phyloP scores from a whole-genome alignment of 2,888 invertebrate species.

The Clostera curtula region DNA sequence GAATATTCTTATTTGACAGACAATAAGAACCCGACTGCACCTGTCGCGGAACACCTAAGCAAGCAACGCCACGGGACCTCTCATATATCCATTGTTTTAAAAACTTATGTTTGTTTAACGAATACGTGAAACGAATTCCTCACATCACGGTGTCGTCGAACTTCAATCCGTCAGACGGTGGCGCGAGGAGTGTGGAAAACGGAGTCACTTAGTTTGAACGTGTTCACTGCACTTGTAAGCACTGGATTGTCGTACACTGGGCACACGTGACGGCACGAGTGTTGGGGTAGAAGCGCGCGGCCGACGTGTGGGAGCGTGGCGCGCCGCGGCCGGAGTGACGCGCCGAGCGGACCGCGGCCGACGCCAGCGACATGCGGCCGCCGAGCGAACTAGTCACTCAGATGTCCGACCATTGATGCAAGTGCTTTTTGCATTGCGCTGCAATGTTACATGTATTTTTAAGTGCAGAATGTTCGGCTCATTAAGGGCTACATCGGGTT shows the following conservation, averaged over 20 bases:
- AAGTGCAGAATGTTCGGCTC: constrained; percentile 10
- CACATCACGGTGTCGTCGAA: constrained; percentile 53
- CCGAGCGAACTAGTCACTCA: constrained; percentile 48
- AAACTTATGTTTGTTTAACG: constrained; percentile 58
- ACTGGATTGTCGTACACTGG: constrained; percentile 42
- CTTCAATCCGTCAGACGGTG: constrained; percentile 56
- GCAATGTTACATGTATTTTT: constrained; percentile 23
- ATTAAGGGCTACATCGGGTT: constrained; percentile 2
- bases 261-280: too few species aligned
- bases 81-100: constrained; percentile 61
- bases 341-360: constrained; percentile 39
- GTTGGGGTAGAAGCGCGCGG: constrained; percentile 35
- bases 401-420: constrained; percentile 40
- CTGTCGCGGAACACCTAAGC: constrained; percentile 63
- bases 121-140: constrained; percentile 64
- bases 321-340: constrained; percentile 71
- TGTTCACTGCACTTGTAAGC: constrained; percentile 50
- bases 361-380: constrained; percentile 36
- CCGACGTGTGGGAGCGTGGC: constrained; percentile 51
- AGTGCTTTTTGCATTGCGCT: constrained; percentile 34
- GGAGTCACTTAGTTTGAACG: constrained; percentile 24
- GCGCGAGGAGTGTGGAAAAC: constrained; percentile 23
- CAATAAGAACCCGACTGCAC: constrained; percentile 43
- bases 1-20: constrained; percentile 40
- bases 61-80: constrained; percentile 50